Conservation (phyloP, 2,113 vertebrate genomes). For the Gallinago jamesoni region DNA sequence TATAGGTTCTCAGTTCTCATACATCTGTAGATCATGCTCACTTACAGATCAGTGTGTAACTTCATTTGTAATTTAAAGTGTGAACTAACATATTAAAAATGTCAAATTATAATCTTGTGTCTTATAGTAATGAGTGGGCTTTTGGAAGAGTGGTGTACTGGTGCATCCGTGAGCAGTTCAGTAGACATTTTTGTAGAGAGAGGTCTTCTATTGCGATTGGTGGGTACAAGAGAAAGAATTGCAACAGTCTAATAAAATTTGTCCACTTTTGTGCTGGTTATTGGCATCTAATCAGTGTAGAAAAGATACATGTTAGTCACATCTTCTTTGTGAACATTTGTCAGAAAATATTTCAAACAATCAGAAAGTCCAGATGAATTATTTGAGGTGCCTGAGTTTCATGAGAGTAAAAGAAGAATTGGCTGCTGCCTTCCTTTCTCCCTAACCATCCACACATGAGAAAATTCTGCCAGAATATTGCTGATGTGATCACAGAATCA, state of each 20-base stretch:
- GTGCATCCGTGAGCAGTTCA: neutral
- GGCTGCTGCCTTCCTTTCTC: neutral
- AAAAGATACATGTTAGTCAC: neutral
- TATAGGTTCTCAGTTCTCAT: neutral
- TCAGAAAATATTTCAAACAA: neutral
- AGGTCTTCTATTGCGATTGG: neutral
- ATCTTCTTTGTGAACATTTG: neutral
- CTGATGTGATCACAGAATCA: neutral
- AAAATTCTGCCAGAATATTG: neutral
- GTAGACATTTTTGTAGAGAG: neutral
- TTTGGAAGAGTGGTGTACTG: neutral
- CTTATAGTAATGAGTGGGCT: neutral
- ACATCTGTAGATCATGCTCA: rapidly evolving
- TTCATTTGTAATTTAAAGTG: neutral
- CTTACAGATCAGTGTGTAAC: neutral
- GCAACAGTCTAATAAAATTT: neutral
- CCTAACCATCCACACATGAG: neutral
- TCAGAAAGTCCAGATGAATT: neutral
- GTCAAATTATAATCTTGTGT: neutral
- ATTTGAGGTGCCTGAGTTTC: neutral
- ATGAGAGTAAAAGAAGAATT: neutral
- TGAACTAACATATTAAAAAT: neutral
- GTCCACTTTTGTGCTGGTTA: neutral
- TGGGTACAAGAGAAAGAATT: neutral
- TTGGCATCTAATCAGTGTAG: neutral